Base-by-base conservation (phyloP, 30 jellyfish, hydroid and myxozoan genomes). In the Hydra vulgaris region DNA sequence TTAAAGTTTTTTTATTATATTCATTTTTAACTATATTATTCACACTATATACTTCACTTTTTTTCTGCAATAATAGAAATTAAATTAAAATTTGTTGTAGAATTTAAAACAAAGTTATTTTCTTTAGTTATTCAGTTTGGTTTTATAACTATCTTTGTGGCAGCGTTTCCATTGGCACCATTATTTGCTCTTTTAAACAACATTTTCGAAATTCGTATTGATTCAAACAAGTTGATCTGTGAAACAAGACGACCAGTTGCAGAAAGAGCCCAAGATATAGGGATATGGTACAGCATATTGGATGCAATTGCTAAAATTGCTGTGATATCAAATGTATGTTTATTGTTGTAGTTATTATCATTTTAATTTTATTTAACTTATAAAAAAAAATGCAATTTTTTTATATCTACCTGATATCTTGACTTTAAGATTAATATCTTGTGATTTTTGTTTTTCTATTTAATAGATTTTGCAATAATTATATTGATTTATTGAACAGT, bases 91-190 rank as follows among this genome's bases (percentile, higher is more conserved):
- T n/a, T n/a, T n/a, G n/a, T n/a, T n/a, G n/a, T n/a, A n/a, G n/a
- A n/a, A n/a, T n/a, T n/a, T n/a, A 69, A 21, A 21, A 21, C n/a
- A n/a, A n/a, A n/a, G n/a, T n/a, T 8, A 4, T 75, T 20, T 76
- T 16, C 78, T 84, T 26, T 79, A 91, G 98, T 91, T 66, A 91
- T 91, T 72, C 98, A 91, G 88, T 91, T 91, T 86, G 98, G 98
- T 20, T 91, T 91, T 92, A 91, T 91, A 71, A 91, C 98, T 15
- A 91, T 91, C 70, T 91, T 91, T 66, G 98, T 91, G 86, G 98
- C 98, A 56, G 98, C 98, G 7, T 91, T 91, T 79, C 98, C 98
- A 18, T 72, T 91, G 86, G 98, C 98, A 0, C 98, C 98, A 21
- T 91, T 91, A 79, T 91, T 91, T 72, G 98, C 98, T 19, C 61